Evolutionary conservation across 2,888 invertebrate species (phyloP).

Genomic region (Polymixis lichenea): DNA sequence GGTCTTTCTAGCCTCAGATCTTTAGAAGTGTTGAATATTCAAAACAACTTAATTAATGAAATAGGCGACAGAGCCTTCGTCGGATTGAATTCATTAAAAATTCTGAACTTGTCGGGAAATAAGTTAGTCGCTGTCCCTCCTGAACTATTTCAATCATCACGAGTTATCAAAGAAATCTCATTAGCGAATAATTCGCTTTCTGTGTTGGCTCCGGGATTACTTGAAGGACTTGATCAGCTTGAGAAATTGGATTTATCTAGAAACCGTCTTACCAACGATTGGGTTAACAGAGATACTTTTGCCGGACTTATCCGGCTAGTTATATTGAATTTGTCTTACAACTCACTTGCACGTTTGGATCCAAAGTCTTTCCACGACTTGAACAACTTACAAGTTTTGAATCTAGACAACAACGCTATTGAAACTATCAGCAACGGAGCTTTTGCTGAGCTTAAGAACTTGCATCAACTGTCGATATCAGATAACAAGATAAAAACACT

Average conservation of each 20-base stretch:
- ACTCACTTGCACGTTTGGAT: conserved; percentile 93
- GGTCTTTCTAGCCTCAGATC: conserved; percentile 93
- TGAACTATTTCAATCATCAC: conserved; percentile 93
- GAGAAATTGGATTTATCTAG: conserved; percentile 93
- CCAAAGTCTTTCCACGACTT: conserved; percentile 94
- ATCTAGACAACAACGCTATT: conserved; percentile 93
- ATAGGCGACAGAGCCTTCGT: conserved; percentile 94
- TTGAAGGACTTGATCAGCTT: conserved; percentile 94
- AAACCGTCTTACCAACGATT: conserved; percentile 94
- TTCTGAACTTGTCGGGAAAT: conserved; percentile 95
- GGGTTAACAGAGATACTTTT: conserved; percentile 95
- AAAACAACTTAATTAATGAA: conserved; percentile 94
- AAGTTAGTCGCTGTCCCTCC: conserved; percentile 94
- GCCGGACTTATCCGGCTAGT: conserved; percentile 93
- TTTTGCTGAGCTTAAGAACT: conserved; percentile 93
- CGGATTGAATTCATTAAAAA: conserved; percentile 92
- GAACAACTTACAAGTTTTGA: conserved; percentile 93
- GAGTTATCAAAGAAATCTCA: conserved; percentile 93
- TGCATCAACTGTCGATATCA: conserved; percentile 94
- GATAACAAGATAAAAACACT: conserved; percentile 93
- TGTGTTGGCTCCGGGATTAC: conserved; percentile 93
- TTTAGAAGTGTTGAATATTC: conserved; percentile 93
- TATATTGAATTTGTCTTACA: conserved; percentile 93
- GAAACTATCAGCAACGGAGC: conserved; percentile 93
- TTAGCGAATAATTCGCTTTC: conserved; percentile 95